These are phyloP conservation scores for Drosophila leonis DNA, from an alignment of 2,888 invertebrate species.

Conservation along the genomic window DNA sequence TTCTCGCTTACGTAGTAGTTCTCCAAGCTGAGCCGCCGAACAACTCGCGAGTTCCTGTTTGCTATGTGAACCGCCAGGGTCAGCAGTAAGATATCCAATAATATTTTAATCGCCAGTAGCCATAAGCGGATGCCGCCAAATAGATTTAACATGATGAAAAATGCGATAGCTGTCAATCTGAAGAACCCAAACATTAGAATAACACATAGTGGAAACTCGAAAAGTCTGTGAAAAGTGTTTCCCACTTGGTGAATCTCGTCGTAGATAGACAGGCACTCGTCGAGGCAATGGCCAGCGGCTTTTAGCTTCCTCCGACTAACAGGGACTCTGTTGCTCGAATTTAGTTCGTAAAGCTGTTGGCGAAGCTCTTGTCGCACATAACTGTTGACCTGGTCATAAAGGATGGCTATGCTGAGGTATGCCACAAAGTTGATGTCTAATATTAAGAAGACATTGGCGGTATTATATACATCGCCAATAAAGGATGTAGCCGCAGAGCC, in stretches of 20 bases:
- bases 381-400: constrained; percentile 53
- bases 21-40: constrained; percentile 58
- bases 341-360: constrained; percentile 32
- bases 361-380: constrained; percentile 54
- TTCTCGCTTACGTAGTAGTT: constrained; percentile 47
- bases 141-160: constrained; percentile 5
- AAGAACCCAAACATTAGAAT: constrained; percentile 40
- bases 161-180: constrained; percentile 33
- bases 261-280: constrained; percentile 60
- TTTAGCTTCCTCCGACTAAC: constrained; percentile 14
- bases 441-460: constrained; percentile 34
- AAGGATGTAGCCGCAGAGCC: accelerated
- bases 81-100: constrained; percentile 58
- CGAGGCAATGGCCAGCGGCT: constrained; percentile 30
- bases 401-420: constrained; percentile 57
- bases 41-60: constrained; percentile 39
- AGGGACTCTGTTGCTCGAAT: constrained; percentile 1
- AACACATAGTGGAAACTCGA: constrained; percentile 54
- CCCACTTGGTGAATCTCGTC: constrained; percentile 53
- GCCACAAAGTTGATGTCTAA: constrained; percentile 57
- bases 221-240: constrained; percentile 45
- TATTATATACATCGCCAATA: constrained; percentile 16
- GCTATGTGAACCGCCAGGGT: constrained; percentile 60
- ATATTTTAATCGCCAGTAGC: constrained; percentile 27
- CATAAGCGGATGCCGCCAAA: neutral